Base-by-base conservation (phyloP, 2,888 invertebrate species). In the Ophion ellenae region DNA sequence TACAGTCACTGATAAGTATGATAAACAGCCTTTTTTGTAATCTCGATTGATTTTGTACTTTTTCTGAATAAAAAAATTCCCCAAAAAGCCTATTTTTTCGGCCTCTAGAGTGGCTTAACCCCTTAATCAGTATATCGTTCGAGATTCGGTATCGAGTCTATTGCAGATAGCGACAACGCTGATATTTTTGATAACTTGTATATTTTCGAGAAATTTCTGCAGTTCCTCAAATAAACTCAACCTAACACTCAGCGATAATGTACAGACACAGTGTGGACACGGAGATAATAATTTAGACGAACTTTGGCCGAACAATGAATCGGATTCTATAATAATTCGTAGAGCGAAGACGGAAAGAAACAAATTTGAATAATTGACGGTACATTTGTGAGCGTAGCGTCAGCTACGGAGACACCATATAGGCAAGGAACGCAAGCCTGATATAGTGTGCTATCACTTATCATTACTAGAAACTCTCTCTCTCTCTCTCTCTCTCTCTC, bases 241-340 rank as follows among this genome's bases (percentile, higher is more conserved):
- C 81, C 81, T 17, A 53, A 86, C 86, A 85, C 76, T 83, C 71
- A 78, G 77, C 77, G 73, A 67, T 74, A 59, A 59, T 81, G 36
- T 66, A 59, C 40, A 81, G 64, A 80, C 57, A 80, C 63, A 71
- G 80, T 86, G 57, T 87, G 45, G 85, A 71, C 84, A 14, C 81
- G 71, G 73, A 86, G 73, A 86, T 81, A 86, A 86, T 81, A 86
- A 87, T 75, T 83, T 77, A 70, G 74, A 79, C 40, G 59, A 85
- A 70, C 47, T 79, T 88, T 78, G 61, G 53, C 40, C 79, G 76
- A 86, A 86, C 79, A 85, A 84, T 75, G 57, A 75, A 69, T 63
- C 57, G 80, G 53, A 77, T 75, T 85, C 53, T 67, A 28, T 61
- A 47, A 81, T 69, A 67, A 53, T 69, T 79, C n/a, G 59, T 11